Evolutionary conservation across 2,113 vertebrate genomes (phyloP).

Genomic region (Chionis minor): DNA sequence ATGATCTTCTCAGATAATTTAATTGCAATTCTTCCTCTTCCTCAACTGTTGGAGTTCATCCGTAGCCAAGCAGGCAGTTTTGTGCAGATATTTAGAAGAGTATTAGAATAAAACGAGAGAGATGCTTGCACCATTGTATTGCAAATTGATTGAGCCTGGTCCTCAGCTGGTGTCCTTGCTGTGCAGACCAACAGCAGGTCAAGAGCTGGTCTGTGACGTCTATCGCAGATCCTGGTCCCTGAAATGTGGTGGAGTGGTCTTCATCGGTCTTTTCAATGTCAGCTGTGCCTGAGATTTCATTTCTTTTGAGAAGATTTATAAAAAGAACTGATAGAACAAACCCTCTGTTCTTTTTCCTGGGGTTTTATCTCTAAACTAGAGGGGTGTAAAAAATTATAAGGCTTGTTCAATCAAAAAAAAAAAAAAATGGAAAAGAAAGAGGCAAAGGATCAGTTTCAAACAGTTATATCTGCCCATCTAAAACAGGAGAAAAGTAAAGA

Average conservation of each 20-base stretch:
- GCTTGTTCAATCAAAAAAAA: too few species aligned
- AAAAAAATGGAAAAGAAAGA: background rate
- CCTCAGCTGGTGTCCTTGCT: constrained; percentile 35
- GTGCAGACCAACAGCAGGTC: background rate
- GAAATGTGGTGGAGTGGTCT: background rate
- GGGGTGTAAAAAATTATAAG: background rate
- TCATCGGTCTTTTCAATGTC: background rate
- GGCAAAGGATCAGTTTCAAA: background rate
- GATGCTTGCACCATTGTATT: background rate
- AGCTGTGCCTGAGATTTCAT: background rate
- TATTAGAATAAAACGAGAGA: constrained; percentile 10
- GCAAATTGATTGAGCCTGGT: background rate
- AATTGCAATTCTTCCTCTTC: background rate
- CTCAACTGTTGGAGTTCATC: background rate
- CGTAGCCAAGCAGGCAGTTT: background rate
- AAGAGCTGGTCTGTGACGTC: background rate
- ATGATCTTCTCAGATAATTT: background rate
- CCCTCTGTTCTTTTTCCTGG: background rate
- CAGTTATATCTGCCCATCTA: background rate
- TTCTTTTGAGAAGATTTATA: background rate
- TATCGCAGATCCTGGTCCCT: background rate
- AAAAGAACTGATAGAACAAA: background rate
- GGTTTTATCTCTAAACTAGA: background rate
- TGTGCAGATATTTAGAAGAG: background rate
- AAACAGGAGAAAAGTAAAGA: background rate